Base-by-base conservation (phyloP, 2,888 invertebrate species). In the Perizoma flavofasciatum region DNA sequence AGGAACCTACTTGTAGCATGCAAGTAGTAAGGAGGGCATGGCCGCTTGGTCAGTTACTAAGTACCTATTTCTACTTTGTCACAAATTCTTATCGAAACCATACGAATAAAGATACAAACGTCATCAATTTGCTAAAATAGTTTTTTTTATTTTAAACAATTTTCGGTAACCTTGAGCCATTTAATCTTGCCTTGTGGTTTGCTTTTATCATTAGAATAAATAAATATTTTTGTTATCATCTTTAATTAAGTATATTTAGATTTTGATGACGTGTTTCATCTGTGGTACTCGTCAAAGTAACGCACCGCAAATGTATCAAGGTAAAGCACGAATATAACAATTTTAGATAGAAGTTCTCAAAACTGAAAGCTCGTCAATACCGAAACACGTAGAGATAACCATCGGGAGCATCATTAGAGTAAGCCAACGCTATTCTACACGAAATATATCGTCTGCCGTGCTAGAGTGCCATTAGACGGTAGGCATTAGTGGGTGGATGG, bases 391-490 rank as follows among this genome's bases (percentile, higher is more conserved):
- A 49, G 47, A 50, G 63, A 64, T 66, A 56, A 62, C 10, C 57
- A 64, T 69, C 67, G 60, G 43, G 37, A 64, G 55, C 59, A 67
- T 63, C 69, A 69, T 67, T 66, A 66, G 55, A 53, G 35, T 65
- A 55, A 54, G 55, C 55, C 51, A 58, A 51, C 54, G 51, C 56
- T 57, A 51, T 63, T 65, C 63, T 63, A 65, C 67, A 65, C 66
- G 67, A 66, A 56, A 67, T 54, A 64, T 54, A 58, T 62, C 48
- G 61, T 64, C 41, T 74, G 69, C 59, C 74, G 72, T 74, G 74
- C 61, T 59, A 52, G 51, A 59, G 59, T 58, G 63, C 63, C 69
- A 71, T 73, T 73, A 73, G 60, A 61, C 52, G 56, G 56, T 67
- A 62, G 59, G 64, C 55, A 63, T 63, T 65, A 60, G 71, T 63